Base-by-base conservation (phyloP, 1,140 invertebrate species). In the Ditylenchus dipsaci region DNA sequence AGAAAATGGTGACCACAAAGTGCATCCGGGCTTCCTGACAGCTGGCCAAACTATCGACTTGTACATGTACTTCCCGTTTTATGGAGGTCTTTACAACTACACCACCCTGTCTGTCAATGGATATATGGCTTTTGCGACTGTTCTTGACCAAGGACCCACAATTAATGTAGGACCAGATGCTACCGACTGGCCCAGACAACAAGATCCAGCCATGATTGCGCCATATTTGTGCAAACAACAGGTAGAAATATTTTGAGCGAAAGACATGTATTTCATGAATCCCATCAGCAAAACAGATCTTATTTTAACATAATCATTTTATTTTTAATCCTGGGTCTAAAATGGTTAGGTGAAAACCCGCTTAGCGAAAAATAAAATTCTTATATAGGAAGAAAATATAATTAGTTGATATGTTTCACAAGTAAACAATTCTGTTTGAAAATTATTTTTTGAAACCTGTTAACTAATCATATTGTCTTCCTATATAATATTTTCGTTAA, bases 101-200 rank as follows among this genome's bases (percentile, higher is more conserved):
- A 82, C 80, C 38, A 82, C 79, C n/a, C 65, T 82, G 26, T 82
- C 80, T n/a, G 79, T 82, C 17, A 82, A 82, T 63, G 80, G 80
- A 27, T 82, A 81, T 61, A 78, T 82, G 73, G 74, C 79, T n/a
- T 82, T 82, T 63, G 81, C 80, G 0, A 82, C 80, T 42, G 80
- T 82, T 21, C 56, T 82, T 1, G 80, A 82, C 63, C 80, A 82
- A 62, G 80, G 80, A 15, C 80, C 80, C 17, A 82, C 80, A 27
- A 80, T 82, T 43, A 82, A 82, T 65, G 77, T 83, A 17, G 80
- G 80, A 11, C 80, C 80, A n/a, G 80, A 82, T 26, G 60, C 64
- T 8, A 82, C 80, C 19, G 80, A 83, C 69, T 82, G 80, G 80
- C 80, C 80, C 17, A 62, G 80, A 27, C 75, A 78, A 27, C 81